A percentile compares a stretch with the other conserved stretches of the same genome.
Conservation (phyloP, 2,113 vertebrate species). For the Vulpes vulpes region DNA sequence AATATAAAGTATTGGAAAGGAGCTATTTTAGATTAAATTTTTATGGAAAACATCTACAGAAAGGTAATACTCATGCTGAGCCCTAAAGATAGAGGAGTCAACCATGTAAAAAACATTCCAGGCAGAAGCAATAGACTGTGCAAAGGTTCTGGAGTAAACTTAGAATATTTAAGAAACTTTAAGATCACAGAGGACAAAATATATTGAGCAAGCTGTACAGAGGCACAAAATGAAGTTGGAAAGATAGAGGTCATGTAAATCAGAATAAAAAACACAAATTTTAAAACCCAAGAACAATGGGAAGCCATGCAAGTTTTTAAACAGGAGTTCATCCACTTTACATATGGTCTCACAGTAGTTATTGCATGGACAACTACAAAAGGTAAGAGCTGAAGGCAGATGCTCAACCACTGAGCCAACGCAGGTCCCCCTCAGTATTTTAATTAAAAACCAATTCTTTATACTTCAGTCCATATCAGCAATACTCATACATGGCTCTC, state of each 20-base stretch:
- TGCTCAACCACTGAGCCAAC: too few species aligned
- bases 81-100: not conserved
- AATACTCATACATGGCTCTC: not conserved
- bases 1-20: not conserved
- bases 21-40: not conserved
- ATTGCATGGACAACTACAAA: not conserved
- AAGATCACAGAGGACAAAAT: not conserved
- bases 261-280: not conserved
- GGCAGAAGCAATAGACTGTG: not conserved
- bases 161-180: not conserved
- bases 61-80: not conserved
- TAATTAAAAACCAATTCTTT: not conserved
- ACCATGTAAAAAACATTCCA: not conserved
- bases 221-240: not conserved
- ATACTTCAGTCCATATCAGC: not conserved
- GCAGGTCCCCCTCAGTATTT: not conserved
- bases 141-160: not conserved
- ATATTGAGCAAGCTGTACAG: not conserved
- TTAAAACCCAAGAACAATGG: not conserved
- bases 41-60: not conserved
- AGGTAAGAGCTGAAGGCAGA: not conserved
- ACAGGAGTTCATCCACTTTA: not conserved
- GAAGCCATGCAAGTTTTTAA: not conserved
- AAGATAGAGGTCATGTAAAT: not conserved
- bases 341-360: not conserved